These are phyloP conservation scores for Lathronympha strigana DNA, from an alignment of 2,888 invertebrate genomes.

Conservation along the genomic window DNA sequence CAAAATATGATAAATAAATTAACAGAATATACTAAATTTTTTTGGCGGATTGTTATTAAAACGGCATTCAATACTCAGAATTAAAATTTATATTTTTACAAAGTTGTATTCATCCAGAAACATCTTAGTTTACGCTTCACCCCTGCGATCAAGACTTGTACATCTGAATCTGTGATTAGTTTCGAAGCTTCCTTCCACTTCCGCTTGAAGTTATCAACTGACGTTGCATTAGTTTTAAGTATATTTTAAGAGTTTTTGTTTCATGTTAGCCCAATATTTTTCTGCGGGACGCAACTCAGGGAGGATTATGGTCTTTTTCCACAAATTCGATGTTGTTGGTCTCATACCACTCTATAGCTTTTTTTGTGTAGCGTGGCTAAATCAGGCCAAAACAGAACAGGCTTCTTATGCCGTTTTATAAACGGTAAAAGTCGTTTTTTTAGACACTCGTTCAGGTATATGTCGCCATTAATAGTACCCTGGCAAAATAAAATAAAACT, in stretches of 20 bases:
- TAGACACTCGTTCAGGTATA: neutral
- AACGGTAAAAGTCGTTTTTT: conserved; percentile 2
- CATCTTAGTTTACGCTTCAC: too few species aligned
- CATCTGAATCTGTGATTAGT: too few species aligned
- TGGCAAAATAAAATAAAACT: too few species aligned
- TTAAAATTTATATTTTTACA: too few species aligned
- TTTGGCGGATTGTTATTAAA: too few species aligned
- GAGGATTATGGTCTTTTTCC: neutral
- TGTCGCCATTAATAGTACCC: neutral
- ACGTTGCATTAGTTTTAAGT: neutral
- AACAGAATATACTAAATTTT: too few species aligned
- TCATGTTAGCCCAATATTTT: neutral
- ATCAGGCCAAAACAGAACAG: conserved; percentile 18
- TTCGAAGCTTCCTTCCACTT: too few species aligned
- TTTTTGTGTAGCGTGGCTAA: conserved; percentile 9
- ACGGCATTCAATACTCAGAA: too few species aligned
- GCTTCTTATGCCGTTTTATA: neutral
- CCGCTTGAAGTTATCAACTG: too few species aligned
- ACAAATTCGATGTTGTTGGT: neutral
- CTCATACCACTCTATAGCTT: neutral
- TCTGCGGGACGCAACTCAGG: neutral
- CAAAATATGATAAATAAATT: too few species aligned
- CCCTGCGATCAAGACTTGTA: too few species aligned
- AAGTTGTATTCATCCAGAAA: too few species aligned
- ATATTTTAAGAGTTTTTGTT: neutral